Conservation (phyloP, 2,888 invertebrate genomes). For the Temnothorax unifasciatus region DNA sequence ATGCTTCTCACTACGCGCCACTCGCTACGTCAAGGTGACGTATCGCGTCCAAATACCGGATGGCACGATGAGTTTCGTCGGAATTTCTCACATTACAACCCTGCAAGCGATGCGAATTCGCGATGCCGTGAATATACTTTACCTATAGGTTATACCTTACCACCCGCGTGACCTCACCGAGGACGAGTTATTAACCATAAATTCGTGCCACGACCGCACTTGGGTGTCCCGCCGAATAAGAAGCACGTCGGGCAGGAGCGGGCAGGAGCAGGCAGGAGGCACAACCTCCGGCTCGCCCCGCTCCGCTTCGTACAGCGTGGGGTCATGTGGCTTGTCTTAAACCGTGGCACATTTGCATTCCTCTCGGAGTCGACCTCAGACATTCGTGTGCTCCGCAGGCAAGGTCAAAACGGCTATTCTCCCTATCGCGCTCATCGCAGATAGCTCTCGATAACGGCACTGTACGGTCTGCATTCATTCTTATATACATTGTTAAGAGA, state of each 20-base stretch:
- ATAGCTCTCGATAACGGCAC: constrained; percentile 36
- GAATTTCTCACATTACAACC: constrained; percentile 40
- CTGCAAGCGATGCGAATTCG: neutral
- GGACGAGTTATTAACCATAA: constrained; percentile 53
- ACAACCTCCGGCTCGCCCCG: constrained; percentile 18
- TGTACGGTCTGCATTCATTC: constrained; percentile 5
- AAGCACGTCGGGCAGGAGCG: constrained; percentile 1
- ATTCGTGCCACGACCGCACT: constrained; percentile 30
- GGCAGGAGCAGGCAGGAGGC: neutral
- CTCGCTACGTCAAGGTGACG: neutral
- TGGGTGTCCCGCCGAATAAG: constrained; percentile 30
- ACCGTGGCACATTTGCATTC: constrained; percentile 70
- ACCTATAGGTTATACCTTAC: neutral
- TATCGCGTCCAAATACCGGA: constrained; percentile 11
- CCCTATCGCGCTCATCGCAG: constrained; percentile 45
- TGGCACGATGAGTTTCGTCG: constrained; percentile 17
- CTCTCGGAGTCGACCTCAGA: constrained; percentile 53
- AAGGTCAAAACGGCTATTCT: constrained; percentile 47
- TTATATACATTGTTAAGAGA: constrained; percentile 15
- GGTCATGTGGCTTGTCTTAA: constrained; percentile 70
- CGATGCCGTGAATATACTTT: neutral
- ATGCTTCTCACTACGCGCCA: neutral
- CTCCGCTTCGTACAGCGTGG: constrained; percentile 24
- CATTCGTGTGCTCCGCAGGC: constrained; percentile 49
- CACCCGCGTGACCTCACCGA: constrained; percentile 28